phyloP scores from a whole-genome alignment of 2,113 vertebrate species.

The Xyliphius kryptos region DNA sequence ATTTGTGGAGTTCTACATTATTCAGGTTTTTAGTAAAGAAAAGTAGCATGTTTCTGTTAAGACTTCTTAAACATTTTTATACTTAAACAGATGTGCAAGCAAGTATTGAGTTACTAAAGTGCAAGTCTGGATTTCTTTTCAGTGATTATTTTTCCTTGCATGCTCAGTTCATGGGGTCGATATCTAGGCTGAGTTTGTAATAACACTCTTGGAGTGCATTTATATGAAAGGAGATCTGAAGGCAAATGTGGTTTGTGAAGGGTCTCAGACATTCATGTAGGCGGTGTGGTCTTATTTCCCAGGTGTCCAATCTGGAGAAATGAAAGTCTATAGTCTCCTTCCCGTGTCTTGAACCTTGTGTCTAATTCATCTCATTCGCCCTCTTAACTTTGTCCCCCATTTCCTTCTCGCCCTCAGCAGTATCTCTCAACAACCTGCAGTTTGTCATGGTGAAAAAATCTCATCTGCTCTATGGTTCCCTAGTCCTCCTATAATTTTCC shows the following conservation, averaged over 20 bases:
- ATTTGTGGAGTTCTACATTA: neutral
- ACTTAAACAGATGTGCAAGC: conserved; percentile 8
- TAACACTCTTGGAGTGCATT: conserved; percentile 10
- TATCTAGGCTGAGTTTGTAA: neutral
- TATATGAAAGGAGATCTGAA: conserved; percentile 19
- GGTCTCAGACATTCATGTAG: neutral
- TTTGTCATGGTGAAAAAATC: neutral
- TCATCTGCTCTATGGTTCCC: neutral
- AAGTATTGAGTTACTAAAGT: conserved; percentile 7
- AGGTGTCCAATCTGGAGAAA: conserved; percentile 16
- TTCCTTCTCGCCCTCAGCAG: conserved; percentile 1
- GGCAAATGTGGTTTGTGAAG: neutral
- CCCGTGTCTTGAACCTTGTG: neutral
- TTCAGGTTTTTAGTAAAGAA: too few species aligned
- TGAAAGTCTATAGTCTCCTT: neutral
- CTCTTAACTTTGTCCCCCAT: conserved; percentile 3
- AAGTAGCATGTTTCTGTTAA: neutral
- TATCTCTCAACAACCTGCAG: neutral
- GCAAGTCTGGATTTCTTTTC: conserved; percentile 16
- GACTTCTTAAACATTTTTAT: neutral
- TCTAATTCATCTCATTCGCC: conserved; percentile 5
- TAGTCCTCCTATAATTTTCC: neutral
- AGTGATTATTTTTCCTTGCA: conserved; percentile 15
- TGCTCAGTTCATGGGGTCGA: neutral
- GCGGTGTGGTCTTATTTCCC: neutral